Percentiles rank a stretch among this genome's conserved stretches.
Conservation (phyloP, 2,113 vertebrate genomes). For the Amphilophus citrinellus region DNA sequence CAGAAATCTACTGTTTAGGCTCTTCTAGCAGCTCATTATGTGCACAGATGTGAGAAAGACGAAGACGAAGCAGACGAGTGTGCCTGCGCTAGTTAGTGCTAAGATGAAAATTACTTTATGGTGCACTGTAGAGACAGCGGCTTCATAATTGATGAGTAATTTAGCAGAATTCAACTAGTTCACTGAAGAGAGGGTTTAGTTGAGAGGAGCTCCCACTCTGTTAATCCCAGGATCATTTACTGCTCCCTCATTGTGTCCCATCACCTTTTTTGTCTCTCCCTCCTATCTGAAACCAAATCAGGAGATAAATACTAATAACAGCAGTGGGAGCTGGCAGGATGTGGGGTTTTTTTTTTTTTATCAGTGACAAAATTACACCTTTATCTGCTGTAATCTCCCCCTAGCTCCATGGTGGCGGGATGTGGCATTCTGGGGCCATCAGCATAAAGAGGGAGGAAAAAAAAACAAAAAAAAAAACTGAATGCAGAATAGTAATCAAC, state of each 20-base stretch:
- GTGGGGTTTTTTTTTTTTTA: slow-evolving; percentile 17
- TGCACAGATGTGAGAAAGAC: slow-evolving; percentile 17
- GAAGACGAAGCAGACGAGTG: slow-evolving; percentile 13
- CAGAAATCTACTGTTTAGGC: slow-evolving; percentile 27
- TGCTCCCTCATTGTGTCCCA: slow-evolving; percentile 8
- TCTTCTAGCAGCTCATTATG: slow-evolving; percentile 26
- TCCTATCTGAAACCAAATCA: slow-evolving; percentile 25
- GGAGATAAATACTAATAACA: slow-evolving; percentile 48
- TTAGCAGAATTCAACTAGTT: slow-evolving; percentile 24
- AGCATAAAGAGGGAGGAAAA: slow-evolving; percentile 21
- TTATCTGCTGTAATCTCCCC: slow-evolving; percentile 46
- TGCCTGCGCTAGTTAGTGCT: not conserved
- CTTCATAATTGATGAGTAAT: slow-evolving; percentile 41
- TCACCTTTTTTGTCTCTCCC: not conserved
- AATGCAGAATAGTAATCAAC: slow-evolving; percentile 43
- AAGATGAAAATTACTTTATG: slow-evolving; percentile 37
- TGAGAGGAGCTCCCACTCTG: not conserved
- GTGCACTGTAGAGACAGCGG: slow-evolving; percentile 17
- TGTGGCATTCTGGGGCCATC: slow-evolving; percentile 42
- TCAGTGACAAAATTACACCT: slow-evolving; percentile 46
- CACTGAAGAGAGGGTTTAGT: not conserved
- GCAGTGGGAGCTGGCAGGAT: slow-evolving; percentile 24
- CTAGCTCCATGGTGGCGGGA: slow-evolving; percentile 1
- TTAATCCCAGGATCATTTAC: slow-evolving; percentile 19
- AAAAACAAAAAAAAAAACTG: slow-evolving; percentile 27